These are phyloP conservation scores for Abramis brama DNA, from an alignment of 2,113 vertebrate species.

Conservation along the genomic window DNA sequence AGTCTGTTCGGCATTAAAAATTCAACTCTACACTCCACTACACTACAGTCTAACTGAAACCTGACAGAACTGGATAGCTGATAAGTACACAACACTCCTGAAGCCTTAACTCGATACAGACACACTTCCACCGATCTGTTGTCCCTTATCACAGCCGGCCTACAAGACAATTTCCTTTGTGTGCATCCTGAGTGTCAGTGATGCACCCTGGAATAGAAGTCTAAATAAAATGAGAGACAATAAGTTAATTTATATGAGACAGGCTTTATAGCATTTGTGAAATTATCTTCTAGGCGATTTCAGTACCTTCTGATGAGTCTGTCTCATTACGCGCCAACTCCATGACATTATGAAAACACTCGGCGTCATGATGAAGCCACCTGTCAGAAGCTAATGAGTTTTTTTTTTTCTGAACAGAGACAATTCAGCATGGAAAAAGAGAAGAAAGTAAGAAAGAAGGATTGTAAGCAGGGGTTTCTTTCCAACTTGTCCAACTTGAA, in stretches of 20 bases:
- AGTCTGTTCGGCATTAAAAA: neutral
- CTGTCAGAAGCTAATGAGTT: slow-evolving; percentile 13
- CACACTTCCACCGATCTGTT: slow-evolving; percentile 15
- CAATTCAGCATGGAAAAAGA: neutral
- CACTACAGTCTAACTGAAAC: slow-evolving; percentile 10
- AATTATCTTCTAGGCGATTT: slow-evolving; percentile 9
- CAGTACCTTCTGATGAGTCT: slow-evolving; percentile 12
- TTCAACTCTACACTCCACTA: slow-evolving; percentile 1
- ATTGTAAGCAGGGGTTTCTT: neutral
- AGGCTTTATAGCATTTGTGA: slow-evolving; percentile 13
- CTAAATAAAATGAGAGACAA: slow-evolving; percentile 17
- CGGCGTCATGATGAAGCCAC: slow-evolving; percentile 13
- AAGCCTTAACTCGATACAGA: neutral
- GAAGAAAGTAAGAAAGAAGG: neutral
- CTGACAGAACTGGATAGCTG: slow-evolving; percentile 27
- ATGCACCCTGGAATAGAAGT: neutral
- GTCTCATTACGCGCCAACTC: slow-evolving; percentile 7
- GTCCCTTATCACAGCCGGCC: slow-evolving; percentile 20
- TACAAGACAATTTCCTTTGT: slow-evolving; percentile 26
- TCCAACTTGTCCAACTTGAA: neutral
- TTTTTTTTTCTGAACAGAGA: neutral
- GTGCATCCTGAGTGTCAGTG: slow-evolving; percentile 8
- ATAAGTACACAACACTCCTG: slow-evolving; percentile 11
- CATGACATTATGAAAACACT: slow-evolving; percentile 13
- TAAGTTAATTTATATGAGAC: neutral